Evolutionary conservation across 2,888 invertebrate genomes (phyloP), one percentile per base, ranked within the genome.

Genomic region (Clistopyga incitator): DNA sequence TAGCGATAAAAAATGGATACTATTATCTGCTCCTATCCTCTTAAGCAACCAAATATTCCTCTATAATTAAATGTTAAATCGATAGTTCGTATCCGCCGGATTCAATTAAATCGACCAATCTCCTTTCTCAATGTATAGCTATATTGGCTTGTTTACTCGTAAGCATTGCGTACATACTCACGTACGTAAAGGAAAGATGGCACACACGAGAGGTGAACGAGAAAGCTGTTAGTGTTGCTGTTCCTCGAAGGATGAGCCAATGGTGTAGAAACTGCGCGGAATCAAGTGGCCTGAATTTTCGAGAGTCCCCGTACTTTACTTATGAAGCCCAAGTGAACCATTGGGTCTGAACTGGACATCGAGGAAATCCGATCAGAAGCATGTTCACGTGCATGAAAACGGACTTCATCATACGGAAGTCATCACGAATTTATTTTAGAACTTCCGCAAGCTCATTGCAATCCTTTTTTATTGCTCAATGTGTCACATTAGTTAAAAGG

Each of bases 221-320:
- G 90, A 90, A 90, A 90, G 90, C 86, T 86, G 42, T 15, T 34
- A 86, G 81, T 79, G 84, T 82, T 81, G 82, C 47, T 50, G 15
- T 34, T 61, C 11, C 45, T 18, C 50, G 42, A 56, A 78, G 84
- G 86, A 87, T 72, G 78, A 85, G 68, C 78, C 90, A 87, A 83
- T 84, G 88, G 87, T 87, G 87, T 87, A 88, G 87, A 29, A 83
- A 52, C 64, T 79, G 64, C 59, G 68, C 11, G 50, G 61, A 68
- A 68, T 74, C 67, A 38, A 29, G 0, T 68, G 74, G 52, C 75
- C 68, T 68, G 61, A 68, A 71, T 75, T 61, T 52, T 75, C 68
- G 61, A 59, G 76, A 67, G 20, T 61, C 64, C 59, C 15, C 50
- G 18, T 0, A 13, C 1, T 15, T 18, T n/a, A 11, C 29, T 25